These are phyloP conservation scores for Hecatera dysodea DNA, from an alignment of 2,888 invertebrate species.

Conservation along the genomic window DNA sequence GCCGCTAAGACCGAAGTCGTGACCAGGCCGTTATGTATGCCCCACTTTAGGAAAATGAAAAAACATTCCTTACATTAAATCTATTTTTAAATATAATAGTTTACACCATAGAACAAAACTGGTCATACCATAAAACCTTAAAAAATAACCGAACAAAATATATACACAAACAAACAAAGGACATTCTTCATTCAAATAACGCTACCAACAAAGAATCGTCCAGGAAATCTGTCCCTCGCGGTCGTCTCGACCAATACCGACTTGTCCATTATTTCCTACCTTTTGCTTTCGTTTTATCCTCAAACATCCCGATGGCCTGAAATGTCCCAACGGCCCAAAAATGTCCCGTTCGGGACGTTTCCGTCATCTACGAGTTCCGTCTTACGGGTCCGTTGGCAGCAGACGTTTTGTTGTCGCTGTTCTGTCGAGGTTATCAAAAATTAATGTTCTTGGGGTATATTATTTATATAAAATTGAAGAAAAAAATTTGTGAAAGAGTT, in stretches of 20 bases:
- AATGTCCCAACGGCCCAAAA: conserved; percentile 18
- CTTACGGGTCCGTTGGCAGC: conserved; percentile 39
- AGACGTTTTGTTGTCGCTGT: conserved; percentile 37
- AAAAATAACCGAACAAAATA: not conserved
- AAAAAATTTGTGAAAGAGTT: not conserved
- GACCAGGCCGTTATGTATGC: too few species aligned
- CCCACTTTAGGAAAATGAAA: too few species aligned
- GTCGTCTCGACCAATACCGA: conserved; percentile 24
- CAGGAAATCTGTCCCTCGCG: conserved; percentile 37
- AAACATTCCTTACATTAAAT: too few species aligned
- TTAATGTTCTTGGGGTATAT: not conserved
- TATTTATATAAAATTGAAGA: not conserved
- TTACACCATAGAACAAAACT: too few species aligned
- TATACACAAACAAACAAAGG: not conserved
- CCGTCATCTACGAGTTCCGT: conserved; percentile 50
- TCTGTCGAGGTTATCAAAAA: conserved; percentile 30
- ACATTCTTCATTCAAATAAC: conserved; percentile 29
- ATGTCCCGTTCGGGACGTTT: conserved; percentile 24
- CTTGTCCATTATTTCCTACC: conserved; percentile 39
- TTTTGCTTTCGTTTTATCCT: conserved; percentile 36
- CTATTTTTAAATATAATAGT: too few species aligned
- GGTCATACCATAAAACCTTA: too few species aligned
- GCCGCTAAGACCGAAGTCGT: too few species aligned
- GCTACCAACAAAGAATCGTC: conserved; percentile 23
- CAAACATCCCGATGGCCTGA: conserved; percentile 21